phyloP scores from a whole-genome alignment of 2,888 invertebrate species.

The Eupithecia insigniata region DNA sequence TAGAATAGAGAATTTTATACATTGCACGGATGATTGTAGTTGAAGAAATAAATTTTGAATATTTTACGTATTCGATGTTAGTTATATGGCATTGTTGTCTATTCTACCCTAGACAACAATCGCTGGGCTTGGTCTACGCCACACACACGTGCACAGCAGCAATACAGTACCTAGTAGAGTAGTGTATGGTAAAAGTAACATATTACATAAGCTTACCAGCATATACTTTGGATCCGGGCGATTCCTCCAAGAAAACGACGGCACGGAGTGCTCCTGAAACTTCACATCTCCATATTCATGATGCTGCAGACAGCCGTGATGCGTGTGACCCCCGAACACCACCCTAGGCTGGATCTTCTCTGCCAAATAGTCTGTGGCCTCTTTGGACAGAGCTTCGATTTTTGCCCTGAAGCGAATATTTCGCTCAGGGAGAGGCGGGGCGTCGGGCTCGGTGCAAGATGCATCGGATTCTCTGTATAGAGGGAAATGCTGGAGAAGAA shows the following conservation, averaged over 20 bases:
- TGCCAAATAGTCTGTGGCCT: conserved; percentile 88
- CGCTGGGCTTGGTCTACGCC: neutral
- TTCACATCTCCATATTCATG: conserved; percentile 72
- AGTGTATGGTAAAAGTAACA: neutral
- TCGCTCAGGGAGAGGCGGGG: conserved; percentile 88
- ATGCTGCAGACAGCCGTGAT: conserved; percentile 91
- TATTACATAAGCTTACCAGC: conserved; percentile 85
- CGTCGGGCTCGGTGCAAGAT: conserved; percentile 91
- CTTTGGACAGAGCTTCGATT: conserved; percentile 94
- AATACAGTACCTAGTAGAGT: no score
- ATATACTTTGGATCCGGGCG: conserved; percentile 95
- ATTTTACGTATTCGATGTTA: neutral
- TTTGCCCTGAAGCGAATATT: conserved; percentile 89
- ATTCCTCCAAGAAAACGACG: conserved; percentile 99
- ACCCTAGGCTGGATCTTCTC: conserved; percentile 88
- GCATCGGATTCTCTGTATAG: conserved; percentile 93
- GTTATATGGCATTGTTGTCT: neutral
- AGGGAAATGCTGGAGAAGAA: conserved; percentile 93
- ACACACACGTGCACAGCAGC: no score
- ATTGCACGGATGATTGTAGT: neutral
- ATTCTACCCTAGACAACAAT: neutral
- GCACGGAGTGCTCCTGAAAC: conserved; percentile 91
- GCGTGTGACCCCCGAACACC: conserved; percentile 95
- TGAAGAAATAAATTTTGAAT: neutral
- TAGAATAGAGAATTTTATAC: no score